Evolutionary conservation across 1,140 invertebrate species (phyloP), one percentile per base, ranked within the genome.

Genomic region (Drosophila seguyi): DNA sequence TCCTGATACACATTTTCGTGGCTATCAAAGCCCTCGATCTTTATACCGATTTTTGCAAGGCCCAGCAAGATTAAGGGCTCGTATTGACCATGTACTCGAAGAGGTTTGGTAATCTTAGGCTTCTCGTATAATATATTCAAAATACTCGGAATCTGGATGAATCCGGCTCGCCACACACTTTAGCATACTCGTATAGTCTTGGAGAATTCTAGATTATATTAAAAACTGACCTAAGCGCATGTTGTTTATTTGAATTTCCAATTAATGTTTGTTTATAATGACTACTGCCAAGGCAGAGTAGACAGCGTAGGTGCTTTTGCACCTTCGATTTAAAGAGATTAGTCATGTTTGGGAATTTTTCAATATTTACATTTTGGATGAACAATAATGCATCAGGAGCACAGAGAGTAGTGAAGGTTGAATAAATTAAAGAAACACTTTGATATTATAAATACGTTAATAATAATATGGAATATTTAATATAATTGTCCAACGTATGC

Each of bases 191-290:
- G 52, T 55, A 55, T 47, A 62, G 47, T 42, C 39, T 34, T 6
- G 20, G 38, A 41, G 45, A 25, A 27, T 36, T 74, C 45, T 22
- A 53, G 36, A 75, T 68, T 77, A 55, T 36, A 55, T 76, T 55
- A 53, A 77, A 75, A 60, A 45, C 71, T 77, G 74, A 77, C 74
- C 74, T 77, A 76, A 67, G 62, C 53, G 47, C 55, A 55, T 1
- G 53, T 76, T 76, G 55, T 76, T 77, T 76, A 77, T 58, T 72
- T 41, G n/a, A 41, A 50, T 27, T 50, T 22, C 29, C n/a, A n/a
- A n/a, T 39, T 58, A 25, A 39, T 66, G 41, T 31, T 69, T 67
- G 62, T 53, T 67, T 66, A 50, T 42, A 36, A 41, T 68, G 36
- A 22, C 8, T 14, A 0, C 47, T 44, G 6, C n/a, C 8, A 25